A percentile compares a stretch with the other conserved stretches of the same genome.
These are phyloP conservation scores for Microctonus brassicae DNA, from an alignment of 2,888 invertebrate species.

Conservation along the genomic window DNA sequence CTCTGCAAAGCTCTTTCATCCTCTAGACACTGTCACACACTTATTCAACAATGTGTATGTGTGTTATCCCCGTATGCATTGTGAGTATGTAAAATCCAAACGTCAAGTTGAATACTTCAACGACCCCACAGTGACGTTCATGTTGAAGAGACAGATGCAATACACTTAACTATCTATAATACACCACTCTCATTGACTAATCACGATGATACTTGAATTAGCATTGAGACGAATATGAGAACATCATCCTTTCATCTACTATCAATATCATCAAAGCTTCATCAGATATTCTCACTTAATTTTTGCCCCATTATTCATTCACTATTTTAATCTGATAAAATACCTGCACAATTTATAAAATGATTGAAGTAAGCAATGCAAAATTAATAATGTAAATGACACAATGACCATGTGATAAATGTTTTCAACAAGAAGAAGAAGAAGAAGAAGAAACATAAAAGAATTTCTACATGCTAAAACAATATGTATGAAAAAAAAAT, in stretches of 20 bases:
- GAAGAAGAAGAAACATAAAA: not conserved
- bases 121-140: not conserved
- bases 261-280: slow-evolving; percentile 15
- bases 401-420: not conserved
- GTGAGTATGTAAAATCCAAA: not conserved
- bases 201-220: slow-evolving; percentile 36
- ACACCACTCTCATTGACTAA: slow-evolving; percentile 31
- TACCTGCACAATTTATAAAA: not conserved
- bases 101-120: not conserved
- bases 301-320: not conserved
- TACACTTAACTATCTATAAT: not conserved
- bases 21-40: not conserved
- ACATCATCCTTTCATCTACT: slow-evolving; percentile 16
- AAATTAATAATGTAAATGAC: not conserved
- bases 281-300: not conserved
- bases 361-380: not conserved
- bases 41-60: not conserved
- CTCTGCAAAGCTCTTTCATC: not conserved
- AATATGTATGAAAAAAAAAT: not conserved
- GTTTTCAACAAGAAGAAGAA: not conserved
- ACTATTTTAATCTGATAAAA: not conserved
- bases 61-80: not conserved
- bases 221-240: slow-evolving; percentile 42
- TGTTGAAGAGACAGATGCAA: not conserved
- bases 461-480: not conserved